A percentile compares a stretch with the other conserved stretches of the same genome.
These are phyloP conservation scores for Schizotus pectinicornis DNA, from an alignment of 2,888 invertebrate species.

Conservation along the genomic window DNA sequence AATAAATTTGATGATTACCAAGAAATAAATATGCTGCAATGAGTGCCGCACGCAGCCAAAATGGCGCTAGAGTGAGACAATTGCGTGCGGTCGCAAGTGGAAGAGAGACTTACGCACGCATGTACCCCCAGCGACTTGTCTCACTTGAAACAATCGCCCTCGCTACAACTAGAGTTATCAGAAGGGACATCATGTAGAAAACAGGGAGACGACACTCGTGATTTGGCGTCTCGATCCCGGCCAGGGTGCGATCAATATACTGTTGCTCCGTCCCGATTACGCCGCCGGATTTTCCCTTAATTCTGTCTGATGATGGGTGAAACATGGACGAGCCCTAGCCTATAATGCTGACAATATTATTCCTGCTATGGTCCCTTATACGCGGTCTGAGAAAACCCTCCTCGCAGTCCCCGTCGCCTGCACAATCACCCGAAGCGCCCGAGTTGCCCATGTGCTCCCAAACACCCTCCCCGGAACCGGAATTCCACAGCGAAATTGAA, in stretches of 20 bases:
- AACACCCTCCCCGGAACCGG: conserved; percentile 52
- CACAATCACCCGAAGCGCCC: conserved; percentile 57
- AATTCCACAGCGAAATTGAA: conserved; percentile 48
- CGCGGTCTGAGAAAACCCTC: conserved; percentile 61
- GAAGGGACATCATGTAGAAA: conserved; percentile 8
- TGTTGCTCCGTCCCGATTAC: conserved; percentile 16
- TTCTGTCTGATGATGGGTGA: conserved; percentile 13
- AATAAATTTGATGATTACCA: conserved; percentile 10
- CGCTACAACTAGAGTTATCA: background rate
- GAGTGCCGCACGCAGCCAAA: conserved; percentile 27
- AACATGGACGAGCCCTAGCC: conserved; percentile 23
- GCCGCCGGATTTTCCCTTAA: conserved; percentile 1
- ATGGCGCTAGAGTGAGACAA: conserved; percentile 25
- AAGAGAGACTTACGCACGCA: background rate
- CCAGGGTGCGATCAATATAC: conserved; percentile 23
- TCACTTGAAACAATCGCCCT: background rate
- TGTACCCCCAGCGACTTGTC: background rate
- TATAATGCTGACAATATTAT: conserved; percentile 68
- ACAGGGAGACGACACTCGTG: conserved; percentile 10
- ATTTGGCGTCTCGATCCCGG: conserved; percentile 20
- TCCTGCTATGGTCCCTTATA: conserved; percentile 68
- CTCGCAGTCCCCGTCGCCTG: conserved; percentile 36
- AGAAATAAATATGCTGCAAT: conserved; percentile 22
- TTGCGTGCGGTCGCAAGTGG: conserved; percentile 7
- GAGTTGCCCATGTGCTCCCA: conserved; percentile 48